Percentiles rank a stretch among this genome's conserved stretches.
Conservation (phyloP, 1,140 invertebrate genomes). For the Pogonomyrmex barbatus region DNA sequence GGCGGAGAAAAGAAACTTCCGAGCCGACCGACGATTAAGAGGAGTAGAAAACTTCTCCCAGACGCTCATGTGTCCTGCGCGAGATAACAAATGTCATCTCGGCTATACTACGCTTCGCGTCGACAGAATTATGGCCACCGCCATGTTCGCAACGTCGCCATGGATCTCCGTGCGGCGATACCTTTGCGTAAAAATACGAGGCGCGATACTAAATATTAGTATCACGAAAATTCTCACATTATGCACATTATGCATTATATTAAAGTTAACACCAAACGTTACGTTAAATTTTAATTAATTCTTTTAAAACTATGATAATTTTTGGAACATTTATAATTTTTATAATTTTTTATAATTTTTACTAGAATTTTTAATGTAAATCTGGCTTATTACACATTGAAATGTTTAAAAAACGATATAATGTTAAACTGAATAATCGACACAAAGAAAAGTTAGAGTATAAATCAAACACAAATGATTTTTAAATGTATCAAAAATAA, state of each 20-base stretch:
- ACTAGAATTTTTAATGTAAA: background rate
- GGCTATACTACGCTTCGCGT: constrained; percentile 35
- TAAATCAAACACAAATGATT: background rate
- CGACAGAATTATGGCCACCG: constrained; percentile 55
- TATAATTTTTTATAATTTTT: no score
- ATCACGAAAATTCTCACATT: background rate
- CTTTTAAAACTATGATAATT: background rate
- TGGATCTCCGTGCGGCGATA: constrained; percentile 18
- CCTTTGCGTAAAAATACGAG: constrained; percentile 34
- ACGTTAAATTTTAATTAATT: background rate
- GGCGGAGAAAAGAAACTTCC: constrained; percentile 60
- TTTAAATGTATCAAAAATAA: constrained; percentile 14
- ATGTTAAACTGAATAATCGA: background rate
- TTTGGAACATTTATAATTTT: background rate
- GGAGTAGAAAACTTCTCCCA: constrained; percentile 64
- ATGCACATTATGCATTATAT: background rate
- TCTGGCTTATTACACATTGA: background rate
- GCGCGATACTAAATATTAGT: constrained; percentile 4
- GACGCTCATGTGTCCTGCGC: constrained; percentile 67
- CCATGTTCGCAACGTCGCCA: constrained; percentile 14
- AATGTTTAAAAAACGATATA: background rate
- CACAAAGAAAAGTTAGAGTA: background rate
- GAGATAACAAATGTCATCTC: constrained; percentile 73
- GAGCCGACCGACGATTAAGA: constrained; percentile 58
- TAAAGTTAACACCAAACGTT: background rate